Evolutionary conservation across 1,140 invertebrate genomes (phyloP).

Genomic region (Bacillus rossius): DNA sequence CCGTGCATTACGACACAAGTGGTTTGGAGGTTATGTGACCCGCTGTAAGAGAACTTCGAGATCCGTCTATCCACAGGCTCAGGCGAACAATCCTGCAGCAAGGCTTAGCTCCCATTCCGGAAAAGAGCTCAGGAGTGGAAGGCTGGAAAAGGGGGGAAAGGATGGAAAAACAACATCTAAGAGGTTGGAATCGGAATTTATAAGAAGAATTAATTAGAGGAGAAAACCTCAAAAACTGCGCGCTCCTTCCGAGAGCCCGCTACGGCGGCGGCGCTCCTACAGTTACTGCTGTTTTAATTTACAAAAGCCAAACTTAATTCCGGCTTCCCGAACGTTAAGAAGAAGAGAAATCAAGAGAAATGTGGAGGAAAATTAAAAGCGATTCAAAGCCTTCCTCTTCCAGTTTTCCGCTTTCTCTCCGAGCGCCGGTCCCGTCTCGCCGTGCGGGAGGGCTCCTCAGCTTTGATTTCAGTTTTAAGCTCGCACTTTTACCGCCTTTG

Average conservation of each 20-base stretch:
- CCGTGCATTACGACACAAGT: too few relatives aligned
- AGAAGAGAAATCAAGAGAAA: slow-evolving; percentile 44
- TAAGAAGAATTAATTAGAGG: slow-evolving; percentile 48
- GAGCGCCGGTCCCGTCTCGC: slow-evolving; percentile 24
- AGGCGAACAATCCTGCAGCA: too few relatives aligned
- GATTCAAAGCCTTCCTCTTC: slow-evolving; percentile 41
- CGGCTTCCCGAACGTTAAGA: slow-evolving; percentile 28
- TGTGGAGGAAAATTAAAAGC: slow-evolving; percentile 46
- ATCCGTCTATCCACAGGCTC: too few relatives aligned
- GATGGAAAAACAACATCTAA: slow-evolving; percentile 6
- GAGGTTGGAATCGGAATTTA: slow-evolving; percentile 42
- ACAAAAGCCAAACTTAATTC: slow-evolving; percentile 48
- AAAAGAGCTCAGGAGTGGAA: too few relatives aligned
- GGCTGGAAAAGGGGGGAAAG: neutral
- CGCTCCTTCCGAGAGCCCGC: neutral
- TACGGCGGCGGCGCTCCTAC: slow-evolving; percentile 26
- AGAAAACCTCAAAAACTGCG: slow-evolving; percentile 34
- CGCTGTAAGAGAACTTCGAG: too few relatives aligned
- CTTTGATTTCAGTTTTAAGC: slow-evolving; percentile 11
- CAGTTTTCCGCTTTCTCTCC: slow-evolving; percentile 39
- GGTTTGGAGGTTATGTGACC: too few relatives aligned
- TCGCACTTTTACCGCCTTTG: neutral
- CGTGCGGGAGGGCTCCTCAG: slow-evolving; percentile 1
- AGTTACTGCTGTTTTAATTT: slow-evolving; percentile 43
- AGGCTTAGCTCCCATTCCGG: too few relatives aligned